These are phyloP conservation scores for Catalaphyllia jardinei DNA, from an alignment of 64 coral and sea anemone genomes.

Conservation along the genomic window DNA sequence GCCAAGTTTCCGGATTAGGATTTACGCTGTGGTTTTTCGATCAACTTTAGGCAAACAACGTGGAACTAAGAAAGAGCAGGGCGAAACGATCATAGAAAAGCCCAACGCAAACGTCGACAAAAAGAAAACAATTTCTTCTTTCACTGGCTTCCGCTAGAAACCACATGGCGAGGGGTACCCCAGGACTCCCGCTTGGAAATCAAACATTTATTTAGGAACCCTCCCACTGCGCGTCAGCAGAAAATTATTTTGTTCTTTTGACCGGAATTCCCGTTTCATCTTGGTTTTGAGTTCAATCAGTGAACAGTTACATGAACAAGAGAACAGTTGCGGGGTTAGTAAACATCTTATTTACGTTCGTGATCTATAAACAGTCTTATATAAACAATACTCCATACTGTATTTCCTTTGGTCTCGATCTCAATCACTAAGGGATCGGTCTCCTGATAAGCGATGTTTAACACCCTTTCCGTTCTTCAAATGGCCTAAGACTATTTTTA, in stretches of 20 bases:
- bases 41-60: not conserved
- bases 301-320: not conserved
- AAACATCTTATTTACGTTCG: not conserved
- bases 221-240: not conserved
- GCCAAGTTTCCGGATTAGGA: slow-evolving; percentile 11
- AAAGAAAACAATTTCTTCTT: slow-evolving; percentile 24
- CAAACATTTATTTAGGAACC: slow-evolving; percentile 11
- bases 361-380: slow-evolving; percentile 7
- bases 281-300: not conserved
- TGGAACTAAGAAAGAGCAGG: not conserved
- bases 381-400: slow-evolving; percentile 23
- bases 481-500: not conserved
- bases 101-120: not conserved
- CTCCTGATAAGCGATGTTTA: not conserved
- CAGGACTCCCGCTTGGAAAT: slow-evolving; percentile 1
- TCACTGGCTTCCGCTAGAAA: not conserved
- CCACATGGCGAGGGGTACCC: not conserved
- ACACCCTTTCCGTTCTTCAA: not conserved
- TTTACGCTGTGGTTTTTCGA: not conserved
- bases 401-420: not conserved
- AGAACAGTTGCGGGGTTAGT: not conserved
- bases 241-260: not conserved
- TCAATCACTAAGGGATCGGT: not conserved
- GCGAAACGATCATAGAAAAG: not conserved
- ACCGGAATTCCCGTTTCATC: not conserved